Percentiles rank a stretch among this genome's conserved stretches.
Evolutionary conservation across 2,888 invertebrate genomes (phyloP).

Genomic region (Poecilus cupreus): DNA sequence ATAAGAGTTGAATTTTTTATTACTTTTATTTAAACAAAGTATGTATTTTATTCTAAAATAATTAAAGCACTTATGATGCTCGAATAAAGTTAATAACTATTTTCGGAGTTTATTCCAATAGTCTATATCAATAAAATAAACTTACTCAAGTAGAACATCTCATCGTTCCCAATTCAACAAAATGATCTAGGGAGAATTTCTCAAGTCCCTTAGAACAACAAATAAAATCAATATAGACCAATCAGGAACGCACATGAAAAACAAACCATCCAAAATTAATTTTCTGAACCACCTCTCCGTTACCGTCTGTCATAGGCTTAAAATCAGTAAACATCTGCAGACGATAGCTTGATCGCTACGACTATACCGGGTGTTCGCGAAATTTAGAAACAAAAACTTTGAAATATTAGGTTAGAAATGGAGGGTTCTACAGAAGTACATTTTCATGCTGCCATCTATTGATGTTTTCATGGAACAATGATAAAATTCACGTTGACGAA

Average conservation of each 20-base stretch:
- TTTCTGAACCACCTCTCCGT: constrained; percentile 1
- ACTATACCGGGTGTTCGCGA: no score
- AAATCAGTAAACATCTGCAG: background rate
- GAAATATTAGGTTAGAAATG: no score
- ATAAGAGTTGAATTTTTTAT: no score
- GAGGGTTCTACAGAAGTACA: no score
- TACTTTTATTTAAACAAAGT: no score
- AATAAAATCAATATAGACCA: constrained; percentile 19
- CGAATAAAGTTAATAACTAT: background rate
- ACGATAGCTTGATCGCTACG: background rate
- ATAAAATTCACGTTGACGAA: no score
- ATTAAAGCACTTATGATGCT: no score
- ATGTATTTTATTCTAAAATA: no score
- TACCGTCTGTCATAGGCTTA: background rate
- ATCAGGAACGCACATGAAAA: background rate
- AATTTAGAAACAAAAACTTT: no score
- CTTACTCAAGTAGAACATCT: background rate
- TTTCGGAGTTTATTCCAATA: background rate
- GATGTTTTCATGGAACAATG: no score
- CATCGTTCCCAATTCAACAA: background rate
- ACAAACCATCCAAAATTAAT: constrained; percentile 33
- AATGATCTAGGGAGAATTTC: background rate
- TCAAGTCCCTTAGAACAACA: background rate
- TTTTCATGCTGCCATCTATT: no score
- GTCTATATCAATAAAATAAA: no score